A percentile compares a stretch with the other conserved stretches of the same genome.
Conservation (phyloP, 2,113 vertebrate genomes). For the Eulacestoma nigropectus region DNA sequence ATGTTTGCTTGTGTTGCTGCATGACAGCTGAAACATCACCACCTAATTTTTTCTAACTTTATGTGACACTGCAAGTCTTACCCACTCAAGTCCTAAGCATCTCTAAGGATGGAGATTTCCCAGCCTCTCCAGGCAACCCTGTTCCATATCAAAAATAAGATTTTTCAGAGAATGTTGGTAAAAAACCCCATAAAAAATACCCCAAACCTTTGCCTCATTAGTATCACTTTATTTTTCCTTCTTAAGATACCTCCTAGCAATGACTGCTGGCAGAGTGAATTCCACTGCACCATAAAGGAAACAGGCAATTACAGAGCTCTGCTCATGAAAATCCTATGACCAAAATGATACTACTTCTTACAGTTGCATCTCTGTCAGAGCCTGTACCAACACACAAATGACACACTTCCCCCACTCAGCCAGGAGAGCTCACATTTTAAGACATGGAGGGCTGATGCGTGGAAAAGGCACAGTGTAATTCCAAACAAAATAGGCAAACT, state of each 20-base stretch:
- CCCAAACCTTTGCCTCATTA: not conserved
- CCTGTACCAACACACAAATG: not conserved
- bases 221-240: not conserved
- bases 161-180: not conserved
- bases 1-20: not conserved
- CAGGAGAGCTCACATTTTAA: not conserved
- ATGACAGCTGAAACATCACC: not conserved
- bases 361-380: not conserved
- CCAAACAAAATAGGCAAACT: not conserved
- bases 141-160: not conserved
- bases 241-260: not conserved
- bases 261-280: not conserved
- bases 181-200: not conserved
- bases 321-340: not conserved
- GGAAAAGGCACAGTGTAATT: not conserved
- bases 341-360: not conserved
- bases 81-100: not conserved
- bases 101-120: not conserved
- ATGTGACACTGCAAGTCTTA: not conserved
- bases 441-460: not conserved
- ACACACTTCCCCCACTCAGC: not conserved
- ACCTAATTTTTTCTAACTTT: not conserved
- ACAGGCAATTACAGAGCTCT: not conserved
- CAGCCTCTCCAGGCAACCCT: not conserved
- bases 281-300: not conserved